Percentiles rank a stretch among this genome's conserved stretches.
phyloP scores from a whole-genome alignment of 2,888 invertebrate genomes.

The Tenthredo distinguenda region DNA sequence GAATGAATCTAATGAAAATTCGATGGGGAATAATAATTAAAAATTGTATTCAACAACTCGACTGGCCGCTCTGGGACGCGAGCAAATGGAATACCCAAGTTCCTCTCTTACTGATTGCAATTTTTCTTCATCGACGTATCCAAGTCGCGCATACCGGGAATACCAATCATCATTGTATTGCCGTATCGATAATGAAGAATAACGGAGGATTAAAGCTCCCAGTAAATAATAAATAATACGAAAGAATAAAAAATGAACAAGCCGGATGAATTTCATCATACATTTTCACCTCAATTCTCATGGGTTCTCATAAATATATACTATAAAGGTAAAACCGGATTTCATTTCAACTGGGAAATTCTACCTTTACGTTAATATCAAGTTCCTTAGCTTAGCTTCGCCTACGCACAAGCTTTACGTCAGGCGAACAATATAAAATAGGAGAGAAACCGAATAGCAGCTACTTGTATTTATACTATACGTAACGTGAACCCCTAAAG shows the following conservation, averaged over 20 bases:
- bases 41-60: conserved; percentile 5
- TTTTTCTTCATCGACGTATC: conserved; percentile 41
- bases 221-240: background rate
- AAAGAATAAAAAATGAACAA: background rate
- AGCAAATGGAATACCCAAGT: conserved; percentile 20
- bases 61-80: background rate
- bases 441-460: background rate
- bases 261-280: conserved; percentile 9
- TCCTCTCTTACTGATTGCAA: conserved; percentile 25
- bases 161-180: conserved; percentile 38
- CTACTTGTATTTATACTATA: conserved; percentile 1
- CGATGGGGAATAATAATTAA: conserved; percentile 40
- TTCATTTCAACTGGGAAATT: conserved; percentile 12
- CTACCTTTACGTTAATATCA: conserved; percentile 4
- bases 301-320: too few relatives aligned
- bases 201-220: conserved; percentile 2
- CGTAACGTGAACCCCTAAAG: background rate
- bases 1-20: conserved; percentile 46
- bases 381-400: background rate
- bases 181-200: conserved; percentile 16
- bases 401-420: background rate
- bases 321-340: background rate
- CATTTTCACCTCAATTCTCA: background rate
- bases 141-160: background rate
- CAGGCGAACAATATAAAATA: background rate